Base-by-base conservation (phyloP, 2,888 invertebrate genomes). In the Rapana venosa region DNA sequence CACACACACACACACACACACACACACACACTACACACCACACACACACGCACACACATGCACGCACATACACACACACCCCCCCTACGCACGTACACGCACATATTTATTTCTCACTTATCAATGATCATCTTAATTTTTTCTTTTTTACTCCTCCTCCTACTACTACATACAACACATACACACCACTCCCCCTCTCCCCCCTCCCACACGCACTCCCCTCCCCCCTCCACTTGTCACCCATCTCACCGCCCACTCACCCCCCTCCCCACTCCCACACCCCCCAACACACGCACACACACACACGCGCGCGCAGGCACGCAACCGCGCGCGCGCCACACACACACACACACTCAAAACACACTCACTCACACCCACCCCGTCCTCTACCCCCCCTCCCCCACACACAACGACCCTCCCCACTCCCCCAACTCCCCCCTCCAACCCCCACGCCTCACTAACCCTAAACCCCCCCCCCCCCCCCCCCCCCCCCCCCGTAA, bases 11-110 rank as follows among this genome's bases (percentile, higher is more conserved):
- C 30, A 30, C 61, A 74, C 74, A 74, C 74, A 74, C 74, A 74
- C 74, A 74, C 13, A 77, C 30, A 77, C 74, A 77, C 74, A 77
- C 74, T 26, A 77, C 74, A 77, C 74, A 77, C 30, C 30, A 77
- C 74, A 32, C 74, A 77, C 74, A 32, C 74, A 77, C 74, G n/a
- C 13, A 30, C 74, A 74, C 74, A 74, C 30, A 74, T n/a, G 1
- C 74, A 77, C 30, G 5, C 81, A 81, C 81, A 81, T 36, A 81
- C 81, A 81, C 36, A 81, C 22, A 36, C 81, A 36, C 74, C 20
- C 74, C 8, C 20, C 74, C 11, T 1, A 26, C 32, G 17, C 35
- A 81, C 36, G 17, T 35, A 35, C 79, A 35, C 79, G 17, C 35
- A 17, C 81, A 35, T 17, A 35, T 47, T 47, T 47, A 2, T 47